Evolutionary conservation across 2,797 vertebrate species (phyloP), one percentile per base, ranked within the genome.

Genomic region (Anolis apletophallus): DNA sequence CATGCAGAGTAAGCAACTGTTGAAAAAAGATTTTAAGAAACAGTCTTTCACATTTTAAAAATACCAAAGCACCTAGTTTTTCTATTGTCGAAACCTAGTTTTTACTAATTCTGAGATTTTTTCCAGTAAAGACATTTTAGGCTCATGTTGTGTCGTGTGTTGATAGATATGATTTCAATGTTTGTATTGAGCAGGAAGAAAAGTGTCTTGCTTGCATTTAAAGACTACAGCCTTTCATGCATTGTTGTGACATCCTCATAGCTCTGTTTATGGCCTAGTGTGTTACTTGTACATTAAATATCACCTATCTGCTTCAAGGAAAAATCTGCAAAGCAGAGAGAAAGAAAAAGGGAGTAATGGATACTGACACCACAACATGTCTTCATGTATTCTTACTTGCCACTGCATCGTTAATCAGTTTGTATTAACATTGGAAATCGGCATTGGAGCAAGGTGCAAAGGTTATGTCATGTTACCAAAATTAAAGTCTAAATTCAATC

Each of bases 401-500:
- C 69, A 34, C 57, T 71, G 26, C 34, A 46, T 57, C 36, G 32
- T 23, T 36, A 72, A 36, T 9, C 34, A 57, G 16, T 23, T 26
- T 17, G 16, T 34, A 40, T 57, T 81, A 57, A 16, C 23, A 34
- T 29, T 85, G 21, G 52, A 85, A 71, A 68, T 40, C 29, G 17
- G 52, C 26, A 67, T 23, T 34, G 34, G 21, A 61, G 5, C 78
- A 46, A 50, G 19, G n/a, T 76, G 57, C 3, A 0, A 0, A 57
- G 5, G 0, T 90, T 52, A 73, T 88, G 64, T 81, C 86, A 40
- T 57, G 16, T 80, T 0, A 1, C 11, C 80, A 36, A 69, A 90
- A 83, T 10, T 3, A 32, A 76, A 76, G 57, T 67, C 26, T 12
- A 36, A 26, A 64, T 34, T 90, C 91, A 81, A 74, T 34, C 19